These are phyloP conservation scores for Anastrepha obliqua DNA, from an alignment of 1,140 invertebrate genomes.

Conservation along the genomic window DNA sequence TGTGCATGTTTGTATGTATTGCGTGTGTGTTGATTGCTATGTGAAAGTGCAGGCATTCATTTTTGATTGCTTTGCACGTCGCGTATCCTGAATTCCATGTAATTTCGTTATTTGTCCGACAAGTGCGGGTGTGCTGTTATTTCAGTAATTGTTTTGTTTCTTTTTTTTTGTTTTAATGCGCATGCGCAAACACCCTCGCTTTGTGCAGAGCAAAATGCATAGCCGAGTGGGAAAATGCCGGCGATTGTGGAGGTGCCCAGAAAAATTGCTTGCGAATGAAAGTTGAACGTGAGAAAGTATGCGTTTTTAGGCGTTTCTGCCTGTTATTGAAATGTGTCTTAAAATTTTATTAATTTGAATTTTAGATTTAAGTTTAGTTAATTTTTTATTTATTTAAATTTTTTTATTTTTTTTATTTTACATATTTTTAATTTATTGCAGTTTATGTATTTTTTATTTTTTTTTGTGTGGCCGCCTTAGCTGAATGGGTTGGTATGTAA, in stretches of 20 bases:
- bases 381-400: not conserved
- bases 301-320: too few relatives aligned
- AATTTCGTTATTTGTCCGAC: constrained; percentile 42
- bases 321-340: too few relatives aligned
- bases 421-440: not conserved
- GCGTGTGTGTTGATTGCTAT: not conserved
- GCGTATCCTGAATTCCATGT: constrained; percentile 48
- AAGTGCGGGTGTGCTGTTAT: constrained; percentile 48
- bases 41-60: constrained; percentile 39
- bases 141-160: not conserved
- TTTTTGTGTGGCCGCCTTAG: too few relatives aligned
- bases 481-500: too few relatives aligned
- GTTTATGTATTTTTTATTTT: too few relatives aligned
- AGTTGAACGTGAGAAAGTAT: not conserved
- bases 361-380: too few relatives aligned
- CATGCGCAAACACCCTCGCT: constrained; percentile 34
- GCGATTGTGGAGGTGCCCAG: not conserved
- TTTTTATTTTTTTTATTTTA: not conserved
- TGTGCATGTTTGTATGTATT: not conserved
- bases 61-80: constrained; percentile 29
- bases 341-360: not conserved
- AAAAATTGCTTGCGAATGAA: not conserved
- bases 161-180: not conserved
- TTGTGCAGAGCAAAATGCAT: not conserved
- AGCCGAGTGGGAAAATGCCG: constrained; percentile 26